Conservation (phyloP, 2,888 invertebrate species). For the Phania funesta region DNA sequence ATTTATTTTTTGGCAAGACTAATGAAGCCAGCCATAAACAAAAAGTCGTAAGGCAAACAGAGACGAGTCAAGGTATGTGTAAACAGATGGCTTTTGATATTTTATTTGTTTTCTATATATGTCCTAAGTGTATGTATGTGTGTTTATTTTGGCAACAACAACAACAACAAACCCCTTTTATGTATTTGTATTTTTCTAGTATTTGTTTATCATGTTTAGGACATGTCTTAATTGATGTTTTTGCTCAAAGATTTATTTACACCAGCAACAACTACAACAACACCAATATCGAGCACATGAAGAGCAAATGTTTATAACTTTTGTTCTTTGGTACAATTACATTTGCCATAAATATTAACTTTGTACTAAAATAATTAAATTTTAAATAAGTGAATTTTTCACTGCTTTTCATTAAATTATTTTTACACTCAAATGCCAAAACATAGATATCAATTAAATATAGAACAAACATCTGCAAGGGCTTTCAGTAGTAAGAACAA, state of each 20-base stretch:
- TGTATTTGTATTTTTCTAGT: constrained; percentile 29
- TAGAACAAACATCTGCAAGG: too few species aligned
- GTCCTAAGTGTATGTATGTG: constrained; percentile 1
- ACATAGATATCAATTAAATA: too few species aligned
- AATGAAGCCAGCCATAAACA: constrained; percentile 66
- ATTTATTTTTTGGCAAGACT: constrained; percentile 42
- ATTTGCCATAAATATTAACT: too few species aligned
- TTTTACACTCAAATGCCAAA: too few species aligned
- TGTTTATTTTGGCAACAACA: background rate
- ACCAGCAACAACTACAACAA: background rate
- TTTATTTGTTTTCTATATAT: constrained; percentile 49
- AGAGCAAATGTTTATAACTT: constrained; percentile 47
- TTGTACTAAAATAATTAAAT: too few species aligned
- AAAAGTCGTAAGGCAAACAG: constrained; percentile 2
- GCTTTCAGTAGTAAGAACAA: too few species aligned
- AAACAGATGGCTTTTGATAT: constrained; percentile 50
- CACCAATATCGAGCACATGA: background rate
- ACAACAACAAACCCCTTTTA: background rate
- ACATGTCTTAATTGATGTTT: constrained; percentile 67
- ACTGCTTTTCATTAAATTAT: too few species aligned
- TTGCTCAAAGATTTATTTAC: constrained; percentile 59
- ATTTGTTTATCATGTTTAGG: constrained; percentile 63
- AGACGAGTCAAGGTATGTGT: constrained; percentile 17
- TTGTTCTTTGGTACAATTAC: background rate
- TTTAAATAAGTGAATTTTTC: too few species aligned